Evolutionary conservation across 2,797 vertebrate genomes (phyloP), one percentile per base, ranked within the genome.

Genomic region (Mallotus villosus): DNA sequence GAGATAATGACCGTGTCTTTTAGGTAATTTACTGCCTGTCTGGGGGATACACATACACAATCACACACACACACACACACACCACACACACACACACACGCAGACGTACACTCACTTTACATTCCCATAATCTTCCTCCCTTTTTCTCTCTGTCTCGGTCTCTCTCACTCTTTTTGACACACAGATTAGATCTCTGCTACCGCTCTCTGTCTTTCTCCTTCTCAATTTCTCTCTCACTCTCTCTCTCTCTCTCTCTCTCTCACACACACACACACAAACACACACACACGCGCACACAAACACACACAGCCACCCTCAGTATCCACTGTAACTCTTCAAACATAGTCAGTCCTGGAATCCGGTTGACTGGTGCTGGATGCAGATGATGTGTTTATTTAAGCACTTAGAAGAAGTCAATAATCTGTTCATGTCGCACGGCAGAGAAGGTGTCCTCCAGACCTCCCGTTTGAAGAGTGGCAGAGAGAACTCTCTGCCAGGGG

Each of bases 391-490:
- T 90, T 87, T 86, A 73, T 76, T 85, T 74, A 85, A 79, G 85
- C 84, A 51, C 80, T 85, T 19, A 71, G 61, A 76, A 71, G 77
- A 77, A 87, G 87, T 86, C 84, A 67, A 82, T 78, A 73, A 78
- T 82, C 74, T 89, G 83, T 88, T 88, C 82, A 86, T 85, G 87
- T 81, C 14, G 75, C 63, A 77, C 82, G 83, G 77, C 76, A 70
- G 75, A 75, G 76, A 78, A 62, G 58, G 70, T 72, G 57, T 68
- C 74, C 29, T 63, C 72, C 87, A 84, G 86, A 89, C 89, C 85
- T 74, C 79, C 82, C 79, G 81, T 86, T 81, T 88, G 87, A 90
- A 86, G 82, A 86, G 88, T 81, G 85, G 81, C 72, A 73, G 80
- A 79, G 80, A 80, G 84, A 80, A 78, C 66, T 78, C 82, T 87